These are phyloP conservation scores for Hypena proboscidalis DNA, from an alignment of 2,888 invertebrate genomes.

Conservation along the genomic window DNA sequence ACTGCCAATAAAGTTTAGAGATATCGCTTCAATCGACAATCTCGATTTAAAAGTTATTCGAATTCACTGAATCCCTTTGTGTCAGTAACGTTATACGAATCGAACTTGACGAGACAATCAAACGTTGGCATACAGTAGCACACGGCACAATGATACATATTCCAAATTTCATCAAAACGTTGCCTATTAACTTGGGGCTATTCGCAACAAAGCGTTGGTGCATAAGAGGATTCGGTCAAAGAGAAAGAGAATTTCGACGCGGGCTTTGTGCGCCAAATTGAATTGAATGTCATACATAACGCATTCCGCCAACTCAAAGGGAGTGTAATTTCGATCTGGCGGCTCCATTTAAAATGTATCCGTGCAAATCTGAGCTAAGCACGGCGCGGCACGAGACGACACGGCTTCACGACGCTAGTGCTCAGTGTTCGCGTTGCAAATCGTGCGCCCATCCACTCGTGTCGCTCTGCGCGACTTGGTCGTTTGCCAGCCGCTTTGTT, in stretches of 20 bases:
- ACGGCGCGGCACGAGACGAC: slow-evolving; percentile 47
- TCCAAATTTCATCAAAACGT: slow-evolving; percentile 45
- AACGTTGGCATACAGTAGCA: not conserved
- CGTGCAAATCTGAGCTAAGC: slow-evolving; percentile 74
- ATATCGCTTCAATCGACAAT: slow-evolving; percentile 50
- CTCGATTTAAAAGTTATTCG: slow-evolving; percentile 43
- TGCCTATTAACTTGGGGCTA: slow-evolving; percentile 57
- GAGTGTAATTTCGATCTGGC: slow-evolving; percentile 80
- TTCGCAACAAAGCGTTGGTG: slow-evolving; percentile 70
- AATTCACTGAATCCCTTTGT: not conserved
- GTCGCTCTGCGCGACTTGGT: slow-evolving; percentile 75
- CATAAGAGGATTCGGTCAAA: slow-evolving; percentile 72
- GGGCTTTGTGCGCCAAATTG: slow-evolving; percentile 79
- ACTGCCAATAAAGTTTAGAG: slow-evolving; percentile 65
- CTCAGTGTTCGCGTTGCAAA: slow-evolving; percentile 61
- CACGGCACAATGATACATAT: slow-evolving; percentile 12
- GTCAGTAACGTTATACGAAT: not conserved
- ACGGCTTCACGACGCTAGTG: slow-evolving; percentile 46
- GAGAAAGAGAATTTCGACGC: slow-evolving; percentile 77
- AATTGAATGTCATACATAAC: slow-evolving; percentile 81
- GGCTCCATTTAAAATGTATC: slow-evolving; percentile 81
- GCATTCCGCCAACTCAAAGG: slow-evolving; percentile 80
- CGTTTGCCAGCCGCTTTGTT: slow-evolving; percentile 80
- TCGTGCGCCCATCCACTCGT: slow-evolving; percentile 75
- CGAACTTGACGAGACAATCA: too few relatives aligned